These are phyloP conservation scores for Ivindomyrus marchei DNA, from an alignment of 2,113 vertebrate genomes.

Conservation along the genomic window DNA sequence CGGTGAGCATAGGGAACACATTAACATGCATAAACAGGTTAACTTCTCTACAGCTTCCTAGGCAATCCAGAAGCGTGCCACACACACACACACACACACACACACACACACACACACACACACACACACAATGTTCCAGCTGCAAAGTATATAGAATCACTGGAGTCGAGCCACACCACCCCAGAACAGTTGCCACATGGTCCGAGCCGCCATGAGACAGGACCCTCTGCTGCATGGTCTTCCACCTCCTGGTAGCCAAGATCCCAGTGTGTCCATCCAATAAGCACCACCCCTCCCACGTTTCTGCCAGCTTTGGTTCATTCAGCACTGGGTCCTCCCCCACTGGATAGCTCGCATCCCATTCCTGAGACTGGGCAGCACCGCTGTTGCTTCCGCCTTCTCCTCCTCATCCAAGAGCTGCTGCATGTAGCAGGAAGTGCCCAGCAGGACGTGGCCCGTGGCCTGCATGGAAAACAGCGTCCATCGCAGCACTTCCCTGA, in stretches of 20 bases:
- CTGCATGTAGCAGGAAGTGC: slow-evolving; percentile 86
- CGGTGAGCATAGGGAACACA: background rate
- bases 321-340: slow-evolving; percentile 30
- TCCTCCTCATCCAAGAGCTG: slow-evolving; percentile 77
- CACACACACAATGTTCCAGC: background rate
- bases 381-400: slow-evolving; percentile 42
- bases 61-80: background rate
- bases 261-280: background rate
- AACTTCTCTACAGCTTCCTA: background rate
- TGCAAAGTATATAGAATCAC: background rate
- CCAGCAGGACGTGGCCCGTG: slow-evolving; percentile 81
- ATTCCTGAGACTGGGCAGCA: slow-evolving; percentile 44
- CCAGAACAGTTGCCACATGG: background rate
- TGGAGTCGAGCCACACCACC: background rate
- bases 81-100: background rate
- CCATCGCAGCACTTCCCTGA: slow-evolving; percentile 83
- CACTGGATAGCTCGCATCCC: slow-evolving; percentile 51
- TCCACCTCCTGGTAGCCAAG: background rate
- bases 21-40: background rate
- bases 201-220: background rate
- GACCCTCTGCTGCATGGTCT: background rate
- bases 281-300: background rate
- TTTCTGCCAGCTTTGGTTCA: background rate
- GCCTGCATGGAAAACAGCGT: slow-evolving; percentile 82
- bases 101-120: background rate